Base-by-base conservation (phyloP, 2,888 invertebrate species). In the Physocephala rufipes region DNA sequence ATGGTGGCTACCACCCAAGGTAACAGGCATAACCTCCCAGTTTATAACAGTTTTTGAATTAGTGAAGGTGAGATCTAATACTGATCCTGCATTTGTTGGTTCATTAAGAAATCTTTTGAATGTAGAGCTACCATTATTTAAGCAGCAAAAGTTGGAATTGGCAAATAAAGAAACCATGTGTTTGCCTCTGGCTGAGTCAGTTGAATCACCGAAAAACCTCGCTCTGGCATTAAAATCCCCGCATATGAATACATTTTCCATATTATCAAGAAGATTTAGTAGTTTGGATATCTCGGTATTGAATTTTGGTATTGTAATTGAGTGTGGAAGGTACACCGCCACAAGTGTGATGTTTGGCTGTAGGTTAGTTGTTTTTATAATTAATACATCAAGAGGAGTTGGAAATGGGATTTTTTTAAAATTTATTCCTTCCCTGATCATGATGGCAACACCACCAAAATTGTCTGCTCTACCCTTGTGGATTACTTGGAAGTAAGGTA, bases 391-490 rank as follows among this genome's bases (percentile, higher is more conserved):
- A 4, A 61, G 21, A 13, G 28, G 19, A n/a, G 30, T 28, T 12
- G 2, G 28, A n/a, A 61, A 61, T 12, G 61, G 9, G 1, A 61
- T 26, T 61, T 21, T 30, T 28, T 30, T 30, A 36, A 30, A 61
- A 16, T 24, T 61, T 1, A 61, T 61, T 4, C 4, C 9, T 16
- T 61, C 36, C 36, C n/a, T n/a, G 4, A 61, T 3, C 4, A 30
- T n/a, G 7, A 61, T 61, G 5, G 61, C 61, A 30, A 61, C 61
- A 5, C 61, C 61, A 26, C 61, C 61, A 61, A 28, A 61, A 30
- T 30, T 36, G 21, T 61, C 61, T 19, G 15, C 15, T 24, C 7
- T 24, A 12, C 16, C 24, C 24, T 58, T 58, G 24, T 58, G 16
- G 5, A 58, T 16, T 28, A 19, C n/a, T n/a, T 58, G 21, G 28